Base-by-base conservation (phyloP, 2,888 invertebrate species). In the Camponotus fellah region DNA sequence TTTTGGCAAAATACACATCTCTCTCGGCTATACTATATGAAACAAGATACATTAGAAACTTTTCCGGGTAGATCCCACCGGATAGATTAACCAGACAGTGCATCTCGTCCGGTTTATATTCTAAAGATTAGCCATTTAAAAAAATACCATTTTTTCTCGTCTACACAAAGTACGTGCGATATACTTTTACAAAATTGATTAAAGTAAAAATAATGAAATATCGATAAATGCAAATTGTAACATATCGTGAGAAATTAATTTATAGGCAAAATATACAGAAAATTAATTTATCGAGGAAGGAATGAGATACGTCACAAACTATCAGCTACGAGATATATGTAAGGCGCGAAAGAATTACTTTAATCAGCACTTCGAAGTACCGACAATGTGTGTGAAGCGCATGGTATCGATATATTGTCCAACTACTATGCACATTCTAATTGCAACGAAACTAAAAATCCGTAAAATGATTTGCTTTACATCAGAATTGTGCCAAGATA, bases 1-100 rank as follows among this genome's bases (percentile, higher is more conserved):
- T 56, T 84, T 53, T 69, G 75, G 76, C 14, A 80, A 75, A 85
- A 82, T 82, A 71, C 75, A 86, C 79, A 85, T 79, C 46, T 83
- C 49, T 69, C 40, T 69, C 43, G 53, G 62, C 53, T 68, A 53
- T 43, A 79, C 64, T 79, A 79, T 37, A 83, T 79, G 40, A 72
- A 82, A 69, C 43, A 64, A 68, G 76, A 82, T 56, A 82, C 49
- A 69, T 85, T 85, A 82, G 37, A 53, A 53, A 77, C 62, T 53
- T 46, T 60, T 71, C 46, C 79, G 46, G 79, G 49, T 6, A 80
- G 65, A 49, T 76, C 53, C 37, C 34, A 58, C 40, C 65, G 34
- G 76, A 76, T 76, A 46, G 56, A 64, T 71, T 56, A 40, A 83
- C 62, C 68, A 53, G 53, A 81, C 14, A 12, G 68, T 60, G 79